phyloP scores from a whole-genome alignment of 2,888 invertebrate genomes.

The Lydus trimaculatus region DNA sequence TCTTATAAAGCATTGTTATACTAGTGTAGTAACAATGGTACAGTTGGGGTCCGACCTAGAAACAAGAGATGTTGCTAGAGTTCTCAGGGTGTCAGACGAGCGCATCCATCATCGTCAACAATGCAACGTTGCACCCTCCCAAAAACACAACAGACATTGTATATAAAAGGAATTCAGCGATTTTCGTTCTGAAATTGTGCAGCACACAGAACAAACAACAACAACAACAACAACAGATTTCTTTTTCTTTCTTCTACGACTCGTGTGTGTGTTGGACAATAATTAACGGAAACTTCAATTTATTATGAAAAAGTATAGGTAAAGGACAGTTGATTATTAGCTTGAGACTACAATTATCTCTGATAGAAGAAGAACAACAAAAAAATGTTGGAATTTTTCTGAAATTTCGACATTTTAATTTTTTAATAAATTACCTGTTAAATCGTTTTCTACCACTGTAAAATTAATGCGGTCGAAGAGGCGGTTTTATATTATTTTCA shows the following conservation, averaged over 20 bases:
- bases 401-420: neutral
- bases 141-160: conserved; percentile 26
- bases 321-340: neutral
- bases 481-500: neutral
- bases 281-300: neutral
- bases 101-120: conserved; percentile 52
- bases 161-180: conserved; percentile 33
- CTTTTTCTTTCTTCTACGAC: neutral
- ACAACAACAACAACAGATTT: neutral
- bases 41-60: conserved; percentile 39
- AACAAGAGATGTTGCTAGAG: conserved; percentile 43
- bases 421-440: neutral
- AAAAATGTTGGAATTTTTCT: neutral
- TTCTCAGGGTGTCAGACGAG: conserved; percentile 50
- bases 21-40: conserved; percentile 25
- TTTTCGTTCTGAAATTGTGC: conserved; percentile 11
- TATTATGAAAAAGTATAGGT: neutral
- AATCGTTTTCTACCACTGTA: neutral
- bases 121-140: conserved; percentile 46
- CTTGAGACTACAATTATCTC: neutral
- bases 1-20: conserved; percentile 4
- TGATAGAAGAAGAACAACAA: neutral
- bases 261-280: neutral
- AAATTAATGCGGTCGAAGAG: neutral
- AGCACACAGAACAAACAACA: neutral